phyloP scores from a whole-genome alignment of 23 tunicate genomes.

The Phallusia fumigata region DNA sequence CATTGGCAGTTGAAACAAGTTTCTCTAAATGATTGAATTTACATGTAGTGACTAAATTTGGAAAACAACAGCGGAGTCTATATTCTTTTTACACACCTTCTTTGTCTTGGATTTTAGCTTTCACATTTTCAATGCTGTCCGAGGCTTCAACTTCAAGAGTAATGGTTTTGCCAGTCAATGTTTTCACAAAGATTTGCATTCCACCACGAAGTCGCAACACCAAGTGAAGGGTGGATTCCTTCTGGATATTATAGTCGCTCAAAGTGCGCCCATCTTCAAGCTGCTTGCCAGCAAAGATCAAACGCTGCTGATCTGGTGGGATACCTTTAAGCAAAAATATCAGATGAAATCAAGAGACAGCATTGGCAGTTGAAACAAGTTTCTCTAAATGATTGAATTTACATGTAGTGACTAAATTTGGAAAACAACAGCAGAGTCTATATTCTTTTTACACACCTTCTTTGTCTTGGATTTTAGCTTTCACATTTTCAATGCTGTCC shows the following conservation, averaged over 20 bases:
- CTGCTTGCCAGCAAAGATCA: conserved; percentile 99
- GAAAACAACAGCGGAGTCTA: not conserved
- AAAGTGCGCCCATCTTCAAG: conserved; percentile 99
- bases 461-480: conserved; percentile 90
- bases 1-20: no score
- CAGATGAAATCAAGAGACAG: not conserved
- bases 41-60: no score
- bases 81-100: conserved; percentile 9
- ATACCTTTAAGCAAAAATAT: conserved; percentile 45
- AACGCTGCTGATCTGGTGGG: conserved; percentile 97
- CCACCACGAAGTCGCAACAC: conserved; percentile 97
- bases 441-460: conserved; percentile 54
- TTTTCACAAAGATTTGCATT: conserved; percentile 1
- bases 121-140: not conserved
- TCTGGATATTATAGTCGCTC: conserved; percentile 97
- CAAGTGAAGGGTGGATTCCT: conserved; percentile 89
- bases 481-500: conserved; percentile 88
- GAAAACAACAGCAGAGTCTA: no score
- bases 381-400: no score
- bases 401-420: no score
- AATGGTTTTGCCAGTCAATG: conserved; percentile 51
- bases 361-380: no score
- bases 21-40: no score
- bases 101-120: not conserved
- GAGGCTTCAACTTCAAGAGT: conserved; percentile 15